Base-by-base conservation (phyloP, 1,140 invertebrate species). In the Ylistrum balloti region DNA sequence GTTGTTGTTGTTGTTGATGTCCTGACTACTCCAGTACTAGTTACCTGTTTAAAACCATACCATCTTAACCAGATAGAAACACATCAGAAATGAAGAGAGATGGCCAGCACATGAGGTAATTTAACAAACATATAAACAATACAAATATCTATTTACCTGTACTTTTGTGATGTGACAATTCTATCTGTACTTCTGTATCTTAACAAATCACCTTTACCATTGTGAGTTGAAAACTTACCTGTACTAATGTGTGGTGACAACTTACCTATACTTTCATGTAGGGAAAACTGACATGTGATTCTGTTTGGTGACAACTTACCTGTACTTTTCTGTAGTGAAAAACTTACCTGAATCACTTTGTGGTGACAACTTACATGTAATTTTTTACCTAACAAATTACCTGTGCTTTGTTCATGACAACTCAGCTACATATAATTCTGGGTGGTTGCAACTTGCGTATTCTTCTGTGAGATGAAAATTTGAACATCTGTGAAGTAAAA, bases 401-500 rank as follows among this genome's bases (percentile, higher is more conserved):
- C 13, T 56, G 33, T 45, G 20, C 3, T 28, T 9, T 11, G 48
- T 11, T 45, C n/a, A n/a, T n/a, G n/a, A 41, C 15, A 20, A 86
- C 92, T 92, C 38, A 94, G 92, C 34, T 87, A n/a, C n/a, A n/a
- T 35, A 94, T 91, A 48, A 92, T 91, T 87, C 90, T 91, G n/a
- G n/a, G n/a, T n/a, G n/a, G n/a, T n/a, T n/a, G n/a, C n/a, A n/a
- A n/a, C n/a, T n/a, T n/a, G n/a, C n/a, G n/a, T n/a, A n/a, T n/a
- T n/a, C n/a, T n/a, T n/a, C n/a, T n/a, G n/a, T n/a, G n/a, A n/a
- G n/a, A n/a, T n/a, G n/a, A n/a, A n/a, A n/a, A n/a, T n/a, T n/a
- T n/a, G n/a, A n/a, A n/a, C n/a, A n/a, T n/a, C n/a, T n/a, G n/a
- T n/a, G n/a, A n/a, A n/a, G n/a, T n/a, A n/a, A n/a, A n/a, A n/a